Evolutionary conservation across 2,797 vertebrate species (phyloP).

Genomic region (Brachyrhaphis roseni): DNA sequence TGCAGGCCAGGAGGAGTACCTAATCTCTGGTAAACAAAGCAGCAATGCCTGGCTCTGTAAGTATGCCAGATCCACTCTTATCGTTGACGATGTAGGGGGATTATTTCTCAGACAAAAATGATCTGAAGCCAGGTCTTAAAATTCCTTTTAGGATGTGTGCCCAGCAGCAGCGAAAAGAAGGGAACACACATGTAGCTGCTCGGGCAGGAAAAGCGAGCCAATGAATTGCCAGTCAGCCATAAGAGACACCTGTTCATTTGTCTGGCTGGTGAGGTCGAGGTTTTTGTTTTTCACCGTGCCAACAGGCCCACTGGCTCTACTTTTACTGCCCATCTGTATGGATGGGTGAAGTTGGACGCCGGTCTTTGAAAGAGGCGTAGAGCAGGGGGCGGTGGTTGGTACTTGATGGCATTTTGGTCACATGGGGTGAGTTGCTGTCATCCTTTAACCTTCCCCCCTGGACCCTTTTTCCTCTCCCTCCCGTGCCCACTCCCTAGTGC

Average conservation of each 20-base stretch:
- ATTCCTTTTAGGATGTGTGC: constrained; percentile 71
- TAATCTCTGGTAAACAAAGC: constrained; percentile 68
- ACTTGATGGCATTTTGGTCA: constrained; percentile 84
- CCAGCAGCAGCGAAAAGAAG: constrained; percentile 55
- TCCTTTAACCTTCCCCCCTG: constrained; percentile 65
- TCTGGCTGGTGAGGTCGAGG: constrained; percentile 55
- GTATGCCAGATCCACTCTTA: constrained; percentile 65
- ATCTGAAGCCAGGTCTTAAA: constrained; percentile 74
- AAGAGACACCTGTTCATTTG: constrained; percentile 79
- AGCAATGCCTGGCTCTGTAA: constrained; percentile 61
- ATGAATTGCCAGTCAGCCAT: constrained; percentile 58
- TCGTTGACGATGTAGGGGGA: constrained; percentile 55
- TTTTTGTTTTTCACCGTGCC: constrained; percentile 69
- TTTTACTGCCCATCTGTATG: constrained; percentile 77
- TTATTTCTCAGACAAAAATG: constrained; percentile 75
- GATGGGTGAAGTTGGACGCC: constrained; percentile 56
- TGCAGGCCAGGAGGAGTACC: constrained; percentile 52
- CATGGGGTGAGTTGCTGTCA: constrained; percentile 80
- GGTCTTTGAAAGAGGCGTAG: constrained; percentile 39
- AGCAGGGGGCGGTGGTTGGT: constrained; percentile 28
- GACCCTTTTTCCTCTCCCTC: constrained; percentile 54
- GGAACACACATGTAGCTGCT: constrained; percentile 74
- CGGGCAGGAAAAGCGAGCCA: constrained; percentile 40
- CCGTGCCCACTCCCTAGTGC: constrained; percentile 75
- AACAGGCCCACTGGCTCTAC: constrained; percentile 66